A percentile compares a stretch with the other conserved stretches of the same genome.
phyloP scores from a whole-genome alignment of 2,113 vertebrate species.

The Barnardius zonarius region DNA sequence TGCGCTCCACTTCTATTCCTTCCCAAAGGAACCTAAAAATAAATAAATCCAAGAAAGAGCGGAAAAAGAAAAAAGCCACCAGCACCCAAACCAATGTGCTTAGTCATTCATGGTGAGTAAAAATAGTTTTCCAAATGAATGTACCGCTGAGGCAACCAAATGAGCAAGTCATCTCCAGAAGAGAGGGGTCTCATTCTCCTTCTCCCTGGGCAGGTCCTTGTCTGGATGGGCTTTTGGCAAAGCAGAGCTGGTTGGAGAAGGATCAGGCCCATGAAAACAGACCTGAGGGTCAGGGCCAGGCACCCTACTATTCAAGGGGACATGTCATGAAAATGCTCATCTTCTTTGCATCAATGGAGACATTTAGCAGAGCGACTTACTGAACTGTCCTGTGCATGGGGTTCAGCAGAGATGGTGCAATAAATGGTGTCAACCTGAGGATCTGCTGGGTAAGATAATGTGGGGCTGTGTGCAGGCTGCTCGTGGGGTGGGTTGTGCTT shows the following conservation, averaged over 20 bases:
- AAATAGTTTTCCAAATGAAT: slow-evolving; percentile 51
- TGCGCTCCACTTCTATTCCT: background rate
- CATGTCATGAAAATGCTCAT: background rate
- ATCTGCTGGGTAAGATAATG: background rate
- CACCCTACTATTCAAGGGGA: background rate
- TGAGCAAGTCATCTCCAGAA: background rate
- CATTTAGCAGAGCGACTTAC: background rate
- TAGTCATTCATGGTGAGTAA: slow-evolving; percentile 24
- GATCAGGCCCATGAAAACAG: background rate
- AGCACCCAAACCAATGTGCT: slow-evolving; percentile 33
- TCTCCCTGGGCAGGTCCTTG: background rate
- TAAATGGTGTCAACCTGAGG: background rate
- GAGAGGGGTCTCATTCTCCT: background rate
- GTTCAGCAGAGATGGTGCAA: background rate
- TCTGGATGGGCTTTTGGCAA: background rate
- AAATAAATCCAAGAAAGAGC: slow-evolving; percentile 24
- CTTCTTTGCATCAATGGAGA: background rate
- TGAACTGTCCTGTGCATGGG: background rate
- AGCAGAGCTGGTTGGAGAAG: background rate
- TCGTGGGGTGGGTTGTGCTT: background rate
- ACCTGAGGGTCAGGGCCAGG: background rate
- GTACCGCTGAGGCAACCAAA: slow-evolving; percentile 14
- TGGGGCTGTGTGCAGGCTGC: background rate
- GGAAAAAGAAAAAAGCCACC: slow-evolving; percentile 27
- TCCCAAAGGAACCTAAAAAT: slow-evolving; percentile 54